Conservation (phyloP, 2,888 invertebrate genomes). For the Rutpela maculata region DNA sequence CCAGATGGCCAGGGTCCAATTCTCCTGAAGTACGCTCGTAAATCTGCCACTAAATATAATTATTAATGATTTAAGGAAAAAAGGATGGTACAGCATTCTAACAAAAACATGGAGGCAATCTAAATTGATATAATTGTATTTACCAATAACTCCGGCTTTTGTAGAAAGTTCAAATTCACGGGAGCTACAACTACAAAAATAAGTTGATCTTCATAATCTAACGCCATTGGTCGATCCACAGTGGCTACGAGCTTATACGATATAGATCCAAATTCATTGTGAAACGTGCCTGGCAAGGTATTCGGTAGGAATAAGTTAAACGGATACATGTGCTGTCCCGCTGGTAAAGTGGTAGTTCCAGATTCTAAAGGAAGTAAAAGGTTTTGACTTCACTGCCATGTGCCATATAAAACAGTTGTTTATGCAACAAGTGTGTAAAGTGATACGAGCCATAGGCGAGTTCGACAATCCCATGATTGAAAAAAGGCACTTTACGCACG, state of each 20-base stretch:
- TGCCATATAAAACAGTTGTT: no score
- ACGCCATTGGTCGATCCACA: conserved; percentile 67
- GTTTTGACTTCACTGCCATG: no score
- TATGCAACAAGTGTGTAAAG: no score
- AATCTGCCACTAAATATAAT: no score
- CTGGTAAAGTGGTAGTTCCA: conserved; percentile 57
- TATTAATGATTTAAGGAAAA: no score
- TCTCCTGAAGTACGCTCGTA: no score
- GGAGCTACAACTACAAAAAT: conserved; percentile 63
- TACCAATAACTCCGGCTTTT: conserved; percentile 58
- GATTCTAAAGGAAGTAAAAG: conserved; percentile 57
- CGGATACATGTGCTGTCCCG: conserved; percentile 66
- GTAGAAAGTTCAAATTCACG: conserved; percentile 61
- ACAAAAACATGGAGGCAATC: no score
- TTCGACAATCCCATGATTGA: no score
- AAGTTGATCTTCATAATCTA: conserved; percentile 64
- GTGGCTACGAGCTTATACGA: conserved; percentile 61
- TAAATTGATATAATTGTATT: conserved; percentile 18
- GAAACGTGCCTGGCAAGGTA: conserved; percentile 64
- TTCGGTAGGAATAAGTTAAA: conserved; percentile 62
- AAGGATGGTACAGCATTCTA: no score
- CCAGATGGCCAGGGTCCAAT: no score
- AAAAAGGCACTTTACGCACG: no score
- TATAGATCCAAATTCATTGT: conserved; percentile 62
- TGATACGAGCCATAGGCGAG: no score